A percentile compares a stretch with the other conserved stretches of the same genome.
These are phyloP conservation scores for Yoshiicerus persimilis DNA, from an alignment of 1,140 invertebrate genomes.

Conservation along the genomic window DNA sequence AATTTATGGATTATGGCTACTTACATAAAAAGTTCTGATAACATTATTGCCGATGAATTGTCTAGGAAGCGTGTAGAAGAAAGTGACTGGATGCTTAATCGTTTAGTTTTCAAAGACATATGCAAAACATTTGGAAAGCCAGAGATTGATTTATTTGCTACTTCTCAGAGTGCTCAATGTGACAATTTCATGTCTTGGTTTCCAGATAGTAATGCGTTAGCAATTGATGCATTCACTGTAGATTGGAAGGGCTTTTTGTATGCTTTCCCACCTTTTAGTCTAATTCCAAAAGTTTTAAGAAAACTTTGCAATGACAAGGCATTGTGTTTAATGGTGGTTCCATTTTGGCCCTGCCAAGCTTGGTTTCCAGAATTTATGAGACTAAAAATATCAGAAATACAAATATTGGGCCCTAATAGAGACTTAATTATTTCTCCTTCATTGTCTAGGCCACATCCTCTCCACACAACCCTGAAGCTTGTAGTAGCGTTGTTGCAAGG, in stretches of 20 bases:
- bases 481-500: not conserved
- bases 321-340: not conserved
- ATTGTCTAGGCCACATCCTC: not conserved
- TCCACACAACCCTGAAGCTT: not conserved
- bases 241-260: not conserved
- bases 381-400: not conserved
- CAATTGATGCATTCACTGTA: not conserved
- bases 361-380: not conserved
- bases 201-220: not conserved
- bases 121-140: not conserved
- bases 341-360: not conserved
- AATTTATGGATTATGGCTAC: slow-evolving; percentile 7
- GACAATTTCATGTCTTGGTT: not conserved
- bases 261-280: not conserved
- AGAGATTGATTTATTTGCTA: slow-evolving; percentile 9
- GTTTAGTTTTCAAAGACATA: not conserved
- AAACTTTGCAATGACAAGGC: not conserved
- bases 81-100: not conserved
- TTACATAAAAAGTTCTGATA: slow-evolving; percentile 8
- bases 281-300: not conserved
- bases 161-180: not conserved
- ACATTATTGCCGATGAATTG: not conserved
- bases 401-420: not conserved
- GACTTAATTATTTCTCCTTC: not conserved
- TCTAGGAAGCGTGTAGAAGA: not conserved